These are phyloP conservation scores for Alexandromys fortis DNA, from an alignment of 2,113 vertebrate species.

Conservation along the genomic window DNA sequence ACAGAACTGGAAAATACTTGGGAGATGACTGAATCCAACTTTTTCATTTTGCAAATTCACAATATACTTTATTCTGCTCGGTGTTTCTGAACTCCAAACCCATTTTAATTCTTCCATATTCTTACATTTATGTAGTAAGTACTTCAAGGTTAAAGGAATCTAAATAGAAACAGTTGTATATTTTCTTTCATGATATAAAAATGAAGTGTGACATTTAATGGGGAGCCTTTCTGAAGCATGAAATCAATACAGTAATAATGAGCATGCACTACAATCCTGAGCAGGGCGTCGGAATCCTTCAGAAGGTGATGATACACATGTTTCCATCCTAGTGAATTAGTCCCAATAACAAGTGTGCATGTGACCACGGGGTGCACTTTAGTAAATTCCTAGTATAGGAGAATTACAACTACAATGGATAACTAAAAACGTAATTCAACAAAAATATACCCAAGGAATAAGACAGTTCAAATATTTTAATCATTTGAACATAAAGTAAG, in stretches of 20 bases:
- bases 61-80: background rate
- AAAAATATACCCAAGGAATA: background rate
- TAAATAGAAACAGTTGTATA: background rate
- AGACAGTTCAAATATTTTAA: constrained; percentile 9
- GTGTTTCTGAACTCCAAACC: background rate
- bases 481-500: background rate
- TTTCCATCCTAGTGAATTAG: background rate
- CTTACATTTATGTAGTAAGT: background rate
- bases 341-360: background rate
- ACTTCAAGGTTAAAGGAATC: background rate
- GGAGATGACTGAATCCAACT: background rate
- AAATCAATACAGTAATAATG: background rate
- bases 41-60: background rate
- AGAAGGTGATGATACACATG: background rate
- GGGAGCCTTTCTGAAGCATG: background rate
- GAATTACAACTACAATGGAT: constrained; percentile 9
- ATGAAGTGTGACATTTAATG: constrained; percentile 26
- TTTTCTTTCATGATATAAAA: background rate
- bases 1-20: background rate
- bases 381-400: background rate
- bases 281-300: background rate
- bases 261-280: background rate
- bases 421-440: constrained; percentile 4
- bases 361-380: background rate
- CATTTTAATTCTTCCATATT: background rate